Base-by-base conservation (phyloP, 1,140 invertebrate species). In the Lineus longissimus region DNA sequence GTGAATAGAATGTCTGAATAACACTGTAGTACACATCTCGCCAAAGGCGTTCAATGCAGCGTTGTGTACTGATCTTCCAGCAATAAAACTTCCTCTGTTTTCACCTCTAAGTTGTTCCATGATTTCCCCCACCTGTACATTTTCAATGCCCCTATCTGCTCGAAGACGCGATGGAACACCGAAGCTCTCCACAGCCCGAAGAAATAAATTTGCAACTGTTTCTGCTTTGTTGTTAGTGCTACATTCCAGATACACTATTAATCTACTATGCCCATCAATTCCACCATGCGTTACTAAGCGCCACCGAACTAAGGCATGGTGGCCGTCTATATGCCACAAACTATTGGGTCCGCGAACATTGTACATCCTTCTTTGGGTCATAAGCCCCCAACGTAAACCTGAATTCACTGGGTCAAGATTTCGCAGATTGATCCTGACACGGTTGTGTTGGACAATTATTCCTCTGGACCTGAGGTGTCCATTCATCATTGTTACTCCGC, bases 221-320 rank as follows among this genome's bases (percentile, higher is more conserved):
- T n/a, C 27, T 1, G 66, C 55, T 33, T 25, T 47, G 59, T 67
- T 72, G 27, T 69, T 71, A 15, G 27, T 61, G 9, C 27, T 22
- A 54, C 43, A 59, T 22, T 61, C 19, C 15, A 71, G 19, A 55
- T 59, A 72, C 9, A 61, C 60, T 6, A 70, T 51, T 15, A 71
- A 19, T 23, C 70, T 29, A 19, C 51, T 60, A 30, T 55, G 71
- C 1, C 69, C 70, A 66, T 72, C 70, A 45, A 72, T 68, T 15
- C 65, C 60, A 23, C 70, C 70, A 66, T 70, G 70, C 11, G 68
- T 64, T 1, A 62, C 60, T 43, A 68, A 33, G 19, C 66, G 55
- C 66, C 69, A 72, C 47, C 64, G 64, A 22, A 66, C 19, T 22
- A 36, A 36, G 4, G 33, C 29, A 30, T 57, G 55, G 27, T 57